Conservation (phyloP, 2,113 vertebrate genomes). For the Eubucco bourcierii region DNA sequence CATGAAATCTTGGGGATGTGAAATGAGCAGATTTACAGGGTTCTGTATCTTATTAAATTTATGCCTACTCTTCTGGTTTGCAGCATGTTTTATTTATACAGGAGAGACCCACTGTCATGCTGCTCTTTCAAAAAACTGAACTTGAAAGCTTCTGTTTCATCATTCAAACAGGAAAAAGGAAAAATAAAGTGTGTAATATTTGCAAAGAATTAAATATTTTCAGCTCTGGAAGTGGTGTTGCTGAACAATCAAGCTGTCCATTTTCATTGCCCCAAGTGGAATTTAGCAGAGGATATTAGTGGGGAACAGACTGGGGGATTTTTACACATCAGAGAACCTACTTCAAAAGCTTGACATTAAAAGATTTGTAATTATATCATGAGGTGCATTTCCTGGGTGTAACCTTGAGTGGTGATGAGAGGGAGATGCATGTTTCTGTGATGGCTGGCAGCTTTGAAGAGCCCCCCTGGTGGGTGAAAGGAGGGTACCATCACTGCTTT, state of each 20-base stretch:
- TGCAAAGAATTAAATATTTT: not conserved
- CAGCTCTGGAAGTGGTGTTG: not conserved
- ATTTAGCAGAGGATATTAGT: not conserved
- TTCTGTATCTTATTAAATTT: not conserved
- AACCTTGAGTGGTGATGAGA: not conserved
- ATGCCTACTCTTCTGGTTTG: not conserved
- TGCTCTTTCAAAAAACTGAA: not conserved
- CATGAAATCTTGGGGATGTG: not conserved
- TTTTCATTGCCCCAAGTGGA: not conserved
- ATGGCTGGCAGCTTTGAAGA: not conserved
- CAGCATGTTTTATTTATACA: constrained; percentile 3
- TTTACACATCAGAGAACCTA: not conserved
- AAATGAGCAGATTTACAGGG: not conserved
- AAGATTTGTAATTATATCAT: not conserved
- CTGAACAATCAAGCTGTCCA: not conserved
- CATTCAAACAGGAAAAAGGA: not conserved
- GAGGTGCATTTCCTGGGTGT: not conserved
- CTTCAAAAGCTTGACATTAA: not conserved
- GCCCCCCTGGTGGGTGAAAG: not conserved
- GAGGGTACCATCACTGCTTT: not conserved
- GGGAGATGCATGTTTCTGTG: not conserved
- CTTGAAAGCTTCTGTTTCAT: not conserved
- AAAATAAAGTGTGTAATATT: not conserved
- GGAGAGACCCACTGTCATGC: not conserved
- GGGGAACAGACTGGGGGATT: not conserved